phyloP scores from a whole-genome alignment of 2,113 vertebrate species.

The Gallinago media region DNA sequence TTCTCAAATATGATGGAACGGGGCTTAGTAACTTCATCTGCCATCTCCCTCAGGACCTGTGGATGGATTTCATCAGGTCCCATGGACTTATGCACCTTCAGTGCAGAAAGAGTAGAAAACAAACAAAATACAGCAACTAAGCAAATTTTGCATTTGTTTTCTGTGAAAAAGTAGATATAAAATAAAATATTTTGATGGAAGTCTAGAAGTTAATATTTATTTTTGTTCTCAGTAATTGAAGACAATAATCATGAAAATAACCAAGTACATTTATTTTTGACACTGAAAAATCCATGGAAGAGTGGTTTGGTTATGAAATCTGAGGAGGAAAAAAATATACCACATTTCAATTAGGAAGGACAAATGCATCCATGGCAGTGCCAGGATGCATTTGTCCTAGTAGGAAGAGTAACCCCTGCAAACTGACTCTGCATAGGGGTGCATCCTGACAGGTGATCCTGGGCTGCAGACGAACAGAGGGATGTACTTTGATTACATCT shows the following conservation, averaged over 20 bases:
- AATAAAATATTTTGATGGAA: background rate
- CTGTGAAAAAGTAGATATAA: background rate
- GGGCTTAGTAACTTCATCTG: no score
- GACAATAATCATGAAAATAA: background rate
- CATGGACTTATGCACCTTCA: no score
- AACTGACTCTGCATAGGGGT: rapidly evolving
- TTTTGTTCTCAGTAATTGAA: background rate
- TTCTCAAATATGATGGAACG: no score
- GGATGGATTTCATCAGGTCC: no score
- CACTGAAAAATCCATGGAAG: background rate
- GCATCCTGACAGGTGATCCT: background rate
- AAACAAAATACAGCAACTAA: background rate
- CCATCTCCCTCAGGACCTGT: no score
- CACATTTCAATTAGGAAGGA: background rate
- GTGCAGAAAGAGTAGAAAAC: background rate
- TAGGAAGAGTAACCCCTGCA: background rate
- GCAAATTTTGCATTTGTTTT: background rate
- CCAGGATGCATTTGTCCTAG: background rate
- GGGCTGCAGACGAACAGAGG: background rate
- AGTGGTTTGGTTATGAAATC: background rate
- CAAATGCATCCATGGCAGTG: no score
- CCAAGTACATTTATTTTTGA: background rate
- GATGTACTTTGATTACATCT: background rate
- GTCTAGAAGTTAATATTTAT: background rate
- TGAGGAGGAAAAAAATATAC: background rate